Base-by-base conservation (phyloP, 2,797 vertebrate species). In the Acipenser oxyrinchus region DNA sequence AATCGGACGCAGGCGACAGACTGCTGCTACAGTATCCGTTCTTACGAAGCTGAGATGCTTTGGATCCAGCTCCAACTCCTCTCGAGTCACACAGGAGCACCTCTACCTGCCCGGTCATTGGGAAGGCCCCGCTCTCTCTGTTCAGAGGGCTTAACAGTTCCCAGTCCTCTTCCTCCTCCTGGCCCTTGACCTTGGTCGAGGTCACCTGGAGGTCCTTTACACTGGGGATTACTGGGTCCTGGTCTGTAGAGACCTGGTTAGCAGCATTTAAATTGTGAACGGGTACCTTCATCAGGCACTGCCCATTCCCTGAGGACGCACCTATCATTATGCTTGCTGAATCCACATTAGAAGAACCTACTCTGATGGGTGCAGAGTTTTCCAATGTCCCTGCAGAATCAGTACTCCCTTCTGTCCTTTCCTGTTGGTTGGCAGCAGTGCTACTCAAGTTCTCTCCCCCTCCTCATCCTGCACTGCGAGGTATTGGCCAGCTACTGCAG, bases 381-480 rank as follows among this genome's bases (percentile, higher is more conserved):
- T 87, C 86, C 8, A 84, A 78, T 69, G 79, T 82, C 71, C 71
- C 73, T 68, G 81, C 71, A 50, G 81, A 78, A 7, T 64, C 82
- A 67, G 72, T 85, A 75, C 4, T 78, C 78, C 15, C 79, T 78
- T 51, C 66, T 77, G 52, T 86, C 82, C 15, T 61, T 51, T 60
- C 84, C 81, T 9, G 67, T 62, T 60, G 72, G 75, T 63, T 81
- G 77, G 64, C 79, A 78, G 51, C 60, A 57, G 60, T 76, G 76
- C 48, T 62, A 68, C 50, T 76, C 78, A 37, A 37, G 23, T 37
- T 23, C 58, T 37, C 7, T n/a, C 64, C 49, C 58, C 53, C 49
- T 60, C 10, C 60, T 66, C 51, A 37, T 66, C 57, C 23, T 37
- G 23, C 23, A 37, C 23, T 37, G 23, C 59, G 55, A 71, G 62